Evolutionary conservation across 2,113 vertebrate genomes (phyloP).

Genomic region (Marcusenius ussheri): DNA sequence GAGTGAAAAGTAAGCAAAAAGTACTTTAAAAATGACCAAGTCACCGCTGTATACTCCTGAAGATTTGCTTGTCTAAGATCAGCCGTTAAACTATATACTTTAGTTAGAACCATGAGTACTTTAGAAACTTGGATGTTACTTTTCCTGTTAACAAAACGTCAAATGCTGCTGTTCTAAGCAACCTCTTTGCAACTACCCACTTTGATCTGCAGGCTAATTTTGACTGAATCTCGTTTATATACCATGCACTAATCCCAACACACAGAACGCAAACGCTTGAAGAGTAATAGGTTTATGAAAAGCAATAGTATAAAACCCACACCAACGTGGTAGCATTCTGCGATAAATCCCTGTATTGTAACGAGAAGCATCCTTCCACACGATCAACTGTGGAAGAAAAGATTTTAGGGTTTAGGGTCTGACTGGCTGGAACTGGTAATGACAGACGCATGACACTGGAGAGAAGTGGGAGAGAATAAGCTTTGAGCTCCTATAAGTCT

Average conservation of each 20-base stretch:
- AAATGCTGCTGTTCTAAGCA: not conserved
- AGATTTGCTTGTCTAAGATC: not conserved
- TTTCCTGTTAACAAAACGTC: not conserved
- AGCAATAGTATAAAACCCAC: not conserved
- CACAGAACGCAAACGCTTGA: not conserved
- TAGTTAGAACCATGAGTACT: not conserved
- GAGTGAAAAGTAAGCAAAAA: not conserved
- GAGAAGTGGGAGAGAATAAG: not conserved
- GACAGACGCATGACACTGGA: slow-evolving; percentile 2
- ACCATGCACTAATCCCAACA: not conserved
- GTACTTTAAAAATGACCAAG: not conserved
- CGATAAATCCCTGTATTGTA: not conserved
- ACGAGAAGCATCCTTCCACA: no score
- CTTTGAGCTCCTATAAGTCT: not conserved
- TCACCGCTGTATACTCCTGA: not conserved
- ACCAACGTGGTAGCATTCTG: not conserved
- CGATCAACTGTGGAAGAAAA: not conserved
- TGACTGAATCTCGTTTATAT: not conserved
- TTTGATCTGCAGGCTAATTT: not conserved
- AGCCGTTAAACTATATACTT: not conserved
- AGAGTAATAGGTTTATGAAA: not conserved
- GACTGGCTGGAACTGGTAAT: not conserved
- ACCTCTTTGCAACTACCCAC: not conserved
- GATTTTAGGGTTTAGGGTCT: not conserved
- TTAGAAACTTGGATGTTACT: not conserved